Base-by-base conservation (phyloP, 2,888 invertebrate species). In the Bimastos eiseni region DNA sequence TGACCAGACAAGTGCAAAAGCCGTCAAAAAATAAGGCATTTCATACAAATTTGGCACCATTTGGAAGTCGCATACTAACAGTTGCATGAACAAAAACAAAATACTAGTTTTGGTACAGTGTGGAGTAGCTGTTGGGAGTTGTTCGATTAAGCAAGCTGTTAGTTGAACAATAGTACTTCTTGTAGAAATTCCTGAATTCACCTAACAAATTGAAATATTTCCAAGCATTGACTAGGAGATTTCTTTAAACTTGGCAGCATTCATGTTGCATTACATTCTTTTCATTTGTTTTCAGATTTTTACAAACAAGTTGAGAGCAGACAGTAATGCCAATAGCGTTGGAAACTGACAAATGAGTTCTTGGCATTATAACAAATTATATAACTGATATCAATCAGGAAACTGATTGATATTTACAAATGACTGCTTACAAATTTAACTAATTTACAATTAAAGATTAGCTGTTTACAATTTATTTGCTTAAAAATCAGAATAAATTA, bases 1-100 rank as follows among this genome's bases (percentile, higher is more conserved):
- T 86, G n/a, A 70, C 86, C 34, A 86, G 37, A 34, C 17, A 86
- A 36, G 86, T 34, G n/a, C 30, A 86, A 86, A 86, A 37, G n/a
- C 37, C 36, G 86, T 86, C 86, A 86, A 86, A 86, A 86, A 86
- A 86, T 86, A 86, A 86, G 86, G 86, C 86, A 86, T 86, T 36
- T 86, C 36, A 86, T 86, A 86, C 86, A 86, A 70, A 86, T 86
- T 86, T 86, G 86, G 86, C 86, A 86, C 86, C 34, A 86, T 37
- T 33, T 86, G 86, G 86, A 86, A 70, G n/a, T 70, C 30, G 70
- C 70, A 70, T 70, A 70, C 70, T n/a, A n/a, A 70, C 70, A 70
- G 4, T 86, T 86, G 34, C 86, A 34, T 86, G 37, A 86, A 86
- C 34, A 36, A 86, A 86, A 86, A 86, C 86, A 24, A 34, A 86